Evolutionary conservation across 2,797 vertebrate species (phyloP), one percentile per base, ranked within the genome.

Genomic region (Crotalus adamanteus): DNA sequence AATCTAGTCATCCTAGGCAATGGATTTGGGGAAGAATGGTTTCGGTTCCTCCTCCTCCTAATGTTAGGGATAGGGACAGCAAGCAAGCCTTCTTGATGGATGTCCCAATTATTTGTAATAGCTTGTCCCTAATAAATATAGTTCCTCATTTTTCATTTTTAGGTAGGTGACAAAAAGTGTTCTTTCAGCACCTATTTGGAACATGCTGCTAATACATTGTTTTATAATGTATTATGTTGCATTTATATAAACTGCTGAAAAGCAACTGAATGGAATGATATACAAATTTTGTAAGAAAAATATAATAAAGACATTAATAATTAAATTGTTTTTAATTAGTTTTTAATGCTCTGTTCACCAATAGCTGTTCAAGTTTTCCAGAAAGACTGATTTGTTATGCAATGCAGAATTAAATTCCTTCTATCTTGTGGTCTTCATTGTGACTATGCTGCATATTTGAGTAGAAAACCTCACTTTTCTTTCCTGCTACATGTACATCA

Each of bases 401-500:
- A 85, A 91, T 16, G 4, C 9, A 42, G 6, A 90, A 89, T 85
- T 85, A 83, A 37, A 42, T 85, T 61, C 16, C 16, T n/a, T 85
- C 47, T 3, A 28, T 28, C 28, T 51, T 9, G 56, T 37, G 11
- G 31, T 60, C 5, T 31, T 37, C 31, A 86, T 4, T 56, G 25
- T 65, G 25, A 59, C 5, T 91, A 42, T 73, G 31, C 31, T 78
- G 26, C 2, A 14, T 4, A 85, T 0, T 57, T 16, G 42, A 73
- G 51, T 13, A 56, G 14, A 90, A 83, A 95, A 89, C 61, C 93
- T 94, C 26, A 92, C 63, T 18, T 91, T 93, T 90, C 60, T 53
- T 57, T 51, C 55, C 91, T 93, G 90, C 4, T 92, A 61, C 51
- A 47, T 57, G 94, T 18, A 78, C 3, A 85, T 93, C n/a, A 92